Evolutionary conservation across 23 tunicate species (phyloP).

Genomic region (Ciona savignyi): DNA sequence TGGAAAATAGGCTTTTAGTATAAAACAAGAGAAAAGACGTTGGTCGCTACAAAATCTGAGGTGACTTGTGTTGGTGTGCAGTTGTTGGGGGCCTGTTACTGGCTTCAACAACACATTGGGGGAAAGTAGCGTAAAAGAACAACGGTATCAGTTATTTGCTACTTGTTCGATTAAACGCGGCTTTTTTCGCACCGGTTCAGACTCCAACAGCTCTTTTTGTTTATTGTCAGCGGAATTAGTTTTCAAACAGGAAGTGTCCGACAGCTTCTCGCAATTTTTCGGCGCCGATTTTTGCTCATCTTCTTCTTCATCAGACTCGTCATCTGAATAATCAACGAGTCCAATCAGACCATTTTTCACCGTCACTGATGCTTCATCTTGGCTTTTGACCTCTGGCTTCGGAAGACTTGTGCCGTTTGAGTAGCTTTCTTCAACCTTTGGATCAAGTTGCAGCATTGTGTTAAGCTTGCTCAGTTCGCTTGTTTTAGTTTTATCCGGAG

Average conservation of each 20-base stretch:
- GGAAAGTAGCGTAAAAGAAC: no score
- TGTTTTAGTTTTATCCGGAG: neutral
- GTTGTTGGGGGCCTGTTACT: no score
- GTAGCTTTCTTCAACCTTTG: neutral
- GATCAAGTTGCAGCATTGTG: neutral
- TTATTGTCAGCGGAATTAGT: neutral
- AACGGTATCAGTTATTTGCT: slow-evolving; percentile 31
- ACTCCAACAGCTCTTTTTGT: slow-evolving; percentile 1
- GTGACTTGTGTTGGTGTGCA: no score
- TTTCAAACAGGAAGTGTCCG: neutral
- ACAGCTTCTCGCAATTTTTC: neutral
- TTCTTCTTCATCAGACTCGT: slow-evolving; percentile 66
- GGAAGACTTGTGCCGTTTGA: slow-evolving; percentile 1
- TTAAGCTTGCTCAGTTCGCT: neutral
- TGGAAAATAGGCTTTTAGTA: no score
- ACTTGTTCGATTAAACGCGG: slow-evolving; percentile 30
- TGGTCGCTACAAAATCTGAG: no score
- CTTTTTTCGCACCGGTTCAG: slow-evolving; percentile 55
- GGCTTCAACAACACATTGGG: no score
- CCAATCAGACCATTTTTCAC: slow-evolving; percentile 62
- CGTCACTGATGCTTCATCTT: slow-evolving; percentile 2
- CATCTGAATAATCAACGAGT: slow-evolving; percentile 81
- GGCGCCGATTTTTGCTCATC: neutral
- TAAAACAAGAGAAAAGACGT: no score
- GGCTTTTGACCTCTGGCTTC: neutral